phyloP scores from a whole-genome alignment of 37 sponge, comb jelly and placozoan species.

The Halichondria panicea region DNA sequence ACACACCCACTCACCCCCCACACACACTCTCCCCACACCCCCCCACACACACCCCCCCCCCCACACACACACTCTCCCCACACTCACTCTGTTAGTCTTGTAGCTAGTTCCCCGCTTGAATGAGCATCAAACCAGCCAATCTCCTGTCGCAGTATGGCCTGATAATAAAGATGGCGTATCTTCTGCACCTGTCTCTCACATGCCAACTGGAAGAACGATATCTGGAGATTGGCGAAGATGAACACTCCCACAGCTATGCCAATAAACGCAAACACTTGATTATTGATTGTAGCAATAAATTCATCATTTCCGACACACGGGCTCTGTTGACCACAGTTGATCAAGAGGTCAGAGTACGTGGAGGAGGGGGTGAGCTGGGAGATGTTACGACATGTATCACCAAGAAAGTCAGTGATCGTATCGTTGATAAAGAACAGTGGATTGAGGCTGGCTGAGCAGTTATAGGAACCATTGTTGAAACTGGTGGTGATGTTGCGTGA shows the following conservation, averaged over 20 bases:
- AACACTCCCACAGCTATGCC: slow-evolving; percentile 48
- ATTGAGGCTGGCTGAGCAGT: background rate
- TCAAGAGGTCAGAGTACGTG: background rate
- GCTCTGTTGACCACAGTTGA: background rate
- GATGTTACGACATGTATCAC: background rate
- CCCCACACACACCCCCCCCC: no score
- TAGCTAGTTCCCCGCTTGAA: slow-evolving; percentile 66
- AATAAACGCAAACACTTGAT: slow-evolving; percentile 24
- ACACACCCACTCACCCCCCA: no score
- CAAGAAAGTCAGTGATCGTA: background rate
- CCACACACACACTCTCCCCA: no score
- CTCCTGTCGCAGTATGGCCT: slow-evolving; percentile 77
- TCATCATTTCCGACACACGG: slow-evolving; percentile 3
- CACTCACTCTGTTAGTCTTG: slow-evolving; percentile 70
- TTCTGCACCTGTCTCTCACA: slow-evolving; percentile 68
- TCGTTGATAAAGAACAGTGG: background rate
- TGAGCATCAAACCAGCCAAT: slow-evolving; percentile 89
- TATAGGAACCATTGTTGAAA: no score
- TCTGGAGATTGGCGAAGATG: slow-evolving; percentile 43
- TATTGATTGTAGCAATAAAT: slow-evolving; percentile 1
- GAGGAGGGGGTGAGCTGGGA: background rate
- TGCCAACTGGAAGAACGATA: slow-evolving; percentile 62
- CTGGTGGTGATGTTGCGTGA: background rate
- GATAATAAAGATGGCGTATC: slow-evolving; percentile 57
- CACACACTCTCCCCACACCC: no score